Base-by-base conservation (phyloP, 2,113 vertebrate species). In the Vicugna pacos region DNA sequence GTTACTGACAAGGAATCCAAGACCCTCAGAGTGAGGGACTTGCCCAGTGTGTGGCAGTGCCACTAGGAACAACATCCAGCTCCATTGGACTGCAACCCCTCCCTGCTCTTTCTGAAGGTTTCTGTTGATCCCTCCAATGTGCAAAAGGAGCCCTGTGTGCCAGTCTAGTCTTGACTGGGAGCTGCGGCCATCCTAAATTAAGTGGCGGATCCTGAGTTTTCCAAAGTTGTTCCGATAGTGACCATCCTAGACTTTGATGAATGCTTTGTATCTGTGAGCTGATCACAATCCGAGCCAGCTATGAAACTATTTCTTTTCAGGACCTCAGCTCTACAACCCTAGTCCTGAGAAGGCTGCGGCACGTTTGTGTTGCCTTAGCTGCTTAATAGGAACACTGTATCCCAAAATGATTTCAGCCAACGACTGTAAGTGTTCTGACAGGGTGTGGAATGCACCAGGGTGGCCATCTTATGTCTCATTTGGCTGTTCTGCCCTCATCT, bases 301-400 rank as follows among this genome's bases (percentile, higher is more conserved):
- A 60, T 83, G 79, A 94, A 94, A 89, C 67, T 89, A 35, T 93
- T 98, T 98, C 82, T 75, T 94, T 97, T 96, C 97, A 95, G 90
- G 94, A 98, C 85, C 14, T 62, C 42, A 54, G 64, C 89, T 75
- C 77, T 96, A 64, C 64, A 94, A 91, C 67, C 89, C 54, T 70
- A 77, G 11, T 84, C 97, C 93, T 94, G n/a, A 97, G 96, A 96
- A 97, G 0, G 1, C 91, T 93, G 90, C 1, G 80, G 81, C 58
- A 5, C 95, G 93, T 98, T 98, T 96, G 79, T 79, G 69, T 88
- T 97, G 96, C 92, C 93, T 26, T 75, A 96, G 98, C 97, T 98
- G 67, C 76, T 97, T 90, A 98, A 97, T 88, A 95, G 89, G 95
- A 76, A 0, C 81, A 62, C 50, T 75, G 60, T 72, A 92, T 94